Base-by-base conservation (phyloP, 2,797 vertebrate species). In the Nasua narica region DNA sequence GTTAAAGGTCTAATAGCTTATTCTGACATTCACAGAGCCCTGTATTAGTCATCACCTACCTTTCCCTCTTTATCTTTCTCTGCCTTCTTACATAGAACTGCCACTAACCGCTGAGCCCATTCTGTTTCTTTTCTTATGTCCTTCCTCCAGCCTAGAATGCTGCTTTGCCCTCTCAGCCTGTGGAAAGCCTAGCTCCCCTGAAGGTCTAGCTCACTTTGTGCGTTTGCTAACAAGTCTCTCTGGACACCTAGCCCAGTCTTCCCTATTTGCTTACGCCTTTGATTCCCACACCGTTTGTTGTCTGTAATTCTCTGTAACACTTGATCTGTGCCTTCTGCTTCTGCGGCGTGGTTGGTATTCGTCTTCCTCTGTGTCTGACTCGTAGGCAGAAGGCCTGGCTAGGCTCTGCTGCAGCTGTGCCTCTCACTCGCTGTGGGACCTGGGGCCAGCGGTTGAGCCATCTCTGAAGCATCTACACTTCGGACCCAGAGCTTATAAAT, bases 301-400 rank as follows among this genome's bases (percentile, higher is more conserved):
- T 37, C 72, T 43, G n/a, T 7, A 16, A 27, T 1, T 7, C 37
- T 60, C 46, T 5, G 5, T 18, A 16, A 2, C 7, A 25, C 43
- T 35, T 52, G 23, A 4, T 32, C 5, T 3, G 4, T 7, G 25
- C 25, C 48, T 5, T 19, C 21, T 40, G 12, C 10, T 46, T 40
- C 1, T 7, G 8, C 16, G 11, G 5, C 50, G 6, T 46, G 0
- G 16, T 15, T n/a, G 2, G 43, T 29, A 0, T 62, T 56, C 27
- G 5, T 50, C 67, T 54, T 1, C 46, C 4, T 69, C 46, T 0
- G 10, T 48, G 7, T 6, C 11, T 29, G 43, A 35, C 46, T 19
- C 32, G 3, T 4, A 48, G 13, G 23, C 40, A 50, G 74, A 52
- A 35, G 77, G 76, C 76, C 86, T 52, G 2, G 23, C 37, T 29